These are phyloP conservation scores for Enteromius unitaeniatus DNA, from an alignment of 2,797 vertebrate species.

Conservation along the genomic window DNA sequence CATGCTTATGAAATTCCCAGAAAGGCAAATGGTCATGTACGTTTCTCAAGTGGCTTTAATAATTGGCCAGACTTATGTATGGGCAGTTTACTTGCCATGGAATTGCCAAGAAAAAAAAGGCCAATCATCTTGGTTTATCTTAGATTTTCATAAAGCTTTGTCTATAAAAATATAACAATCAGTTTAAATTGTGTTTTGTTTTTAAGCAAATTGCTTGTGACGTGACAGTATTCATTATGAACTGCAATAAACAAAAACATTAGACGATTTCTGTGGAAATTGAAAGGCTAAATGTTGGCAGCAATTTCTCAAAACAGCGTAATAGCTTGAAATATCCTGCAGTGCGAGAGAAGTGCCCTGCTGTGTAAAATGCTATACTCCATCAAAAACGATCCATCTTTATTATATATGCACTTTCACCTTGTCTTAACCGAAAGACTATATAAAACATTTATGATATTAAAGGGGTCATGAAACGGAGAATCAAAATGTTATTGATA, in stretches of 20 bases:
- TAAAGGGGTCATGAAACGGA: background rate
- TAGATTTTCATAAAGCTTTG: background rate
- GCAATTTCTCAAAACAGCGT: background rate
- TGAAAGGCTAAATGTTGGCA: conserved; percentile 7
- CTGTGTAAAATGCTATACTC: background rate
- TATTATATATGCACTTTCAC: background rate
- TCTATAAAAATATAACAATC: conserved; percentile 11
- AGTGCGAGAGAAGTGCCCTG: background rate
- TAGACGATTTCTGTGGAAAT: background rate
- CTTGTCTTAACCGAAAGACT: background rate
- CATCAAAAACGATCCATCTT: background rate
- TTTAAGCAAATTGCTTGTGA: background rate
- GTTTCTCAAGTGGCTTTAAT: conserved; percentile 7
- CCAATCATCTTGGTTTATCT: background rate
- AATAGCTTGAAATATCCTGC: conserved; percentile 16
- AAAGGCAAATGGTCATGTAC: background rate
- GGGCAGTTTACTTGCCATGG: background rate
- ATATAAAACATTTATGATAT: background rate
- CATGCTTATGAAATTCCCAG: background rate
- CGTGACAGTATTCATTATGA: background rate
- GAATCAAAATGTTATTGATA: background rate
- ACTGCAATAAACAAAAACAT: background rate
- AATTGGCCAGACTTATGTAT: background rate
- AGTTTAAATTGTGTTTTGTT: background rate
- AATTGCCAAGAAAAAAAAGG: background rate